Evolutionary conservation across 1,140 invertebrate genomes (phyloP).

Genomic region (Brachionus angularis): DNA sequence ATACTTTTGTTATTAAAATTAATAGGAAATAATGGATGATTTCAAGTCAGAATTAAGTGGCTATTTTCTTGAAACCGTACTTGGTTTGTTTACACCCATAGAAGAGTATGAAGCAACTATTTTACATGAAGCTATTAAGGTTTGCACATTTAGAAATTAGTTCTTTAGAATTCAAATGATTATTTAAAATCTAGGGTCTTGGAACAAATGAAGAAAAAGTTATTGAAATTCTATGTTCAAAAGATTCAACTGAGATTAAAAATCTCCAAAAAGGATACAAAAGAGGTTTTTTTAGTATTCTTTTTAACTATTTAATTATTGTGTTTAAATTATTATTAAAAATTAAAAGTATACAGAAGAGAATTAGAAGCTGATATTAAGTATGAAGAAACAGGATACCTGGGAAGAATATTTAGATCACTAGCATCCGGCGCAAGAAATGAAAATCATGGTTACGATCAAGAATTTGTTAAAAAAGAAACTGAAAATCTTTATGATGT

Average conservation of each 20-base stretch:
- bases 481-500: constrained; percentile 47
- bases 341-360: constrained; percentile 50
- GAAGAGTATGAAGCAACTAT: constrained; percentile 51
- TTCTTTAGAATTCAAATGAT: background rate
- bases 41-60: constrained; percentile 77
- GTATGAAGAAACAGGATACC: constrained; percentile 57
- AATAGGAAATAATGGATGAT: constrained; percentile 72
- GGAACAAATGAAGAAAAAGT: constrained; percentile 14
- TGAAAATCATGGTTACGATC: constrained; percentile 47
- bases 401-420: constrained; percentile 55
- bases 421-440: constrained; percentile 47
- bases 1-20: background rate
- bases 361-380: constrained; percentile 56
- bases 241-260: background rate
- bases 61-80: constrained; percentile 76
- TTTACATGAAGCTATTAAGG: constrained; percentile 49
- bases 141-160: background rate
- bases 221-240: constrained; percentile 37
- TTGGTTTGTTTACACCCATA: constrained; percentile 70
- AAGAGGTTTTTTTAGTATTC: constrained; percentile 57
- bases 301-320: background rate
- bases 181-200: background rate
- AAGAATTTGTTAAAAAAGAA: constrained; percentile 47
- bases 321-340: constrained; percentile 46
- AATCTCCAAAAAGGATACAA: constrained; percentile 7